Conservation (phyloP, 2,888 invertebrate genomes). For the Orchesella flavescens region DNA sequence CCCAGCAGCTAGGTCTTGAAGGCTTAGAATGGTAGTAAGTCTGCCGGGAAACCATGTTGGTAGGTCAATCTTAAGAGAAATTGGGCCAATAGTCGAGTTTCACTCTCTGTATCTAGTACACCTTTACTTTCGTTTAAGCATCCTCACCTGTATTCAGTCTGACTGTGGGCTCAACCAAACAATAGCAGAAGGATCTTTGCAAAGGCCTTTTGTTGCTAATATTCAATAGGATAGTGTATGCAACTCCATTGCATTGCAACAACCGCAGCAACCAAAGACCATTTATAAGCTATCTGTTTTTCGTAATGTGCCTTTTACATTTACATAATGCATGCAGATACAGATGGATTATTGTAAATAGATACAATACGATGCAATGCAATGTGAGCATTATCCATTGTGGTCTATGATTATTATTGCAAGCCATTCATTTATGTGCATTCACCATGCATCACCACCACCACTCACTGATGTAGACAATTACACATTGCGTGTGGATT, state of each 20-base stretch:
- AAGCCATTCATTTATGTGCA: constrained; percentile 3
- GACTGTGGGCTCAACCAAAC: constrained; percentile 14
- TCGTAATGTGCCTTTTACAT: constrained; percentile 7
- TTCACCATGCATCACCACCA: background rate
- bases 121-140: constrained; percentile 10
- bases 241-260: background rate
- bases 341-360: no score
- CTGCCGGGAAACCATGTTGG: constrained; percentile 41
- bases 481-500: background rate
- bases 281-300: background rate
- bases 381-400: background rate
- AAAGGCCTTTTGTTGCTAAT: background rate
- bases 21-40: constrained; percentile 9
- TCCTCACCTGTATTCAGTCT: background rate
- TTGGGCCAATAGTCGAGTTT: constrained; percentile 46
- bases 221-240: no score
- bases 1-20: constrained; percentile 12
- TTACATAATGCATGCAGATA: background rate
- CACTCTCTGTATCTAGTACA: constrained; percentile 47
- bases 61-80: constrained; percentile 44
- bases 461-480: background rate
- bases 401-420: background rate
- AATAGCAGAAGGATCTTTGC: constrained; percentile 4
- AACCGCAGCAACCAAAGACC: background rate
- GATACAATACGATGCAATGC: no score